Percentiles rank a stretch among this genome's conserved stretches.
Evolutionary conservation across 2,797 vertebrate genomes (phyloP).

Genomic region (Manis crassicaudata): DNA sequence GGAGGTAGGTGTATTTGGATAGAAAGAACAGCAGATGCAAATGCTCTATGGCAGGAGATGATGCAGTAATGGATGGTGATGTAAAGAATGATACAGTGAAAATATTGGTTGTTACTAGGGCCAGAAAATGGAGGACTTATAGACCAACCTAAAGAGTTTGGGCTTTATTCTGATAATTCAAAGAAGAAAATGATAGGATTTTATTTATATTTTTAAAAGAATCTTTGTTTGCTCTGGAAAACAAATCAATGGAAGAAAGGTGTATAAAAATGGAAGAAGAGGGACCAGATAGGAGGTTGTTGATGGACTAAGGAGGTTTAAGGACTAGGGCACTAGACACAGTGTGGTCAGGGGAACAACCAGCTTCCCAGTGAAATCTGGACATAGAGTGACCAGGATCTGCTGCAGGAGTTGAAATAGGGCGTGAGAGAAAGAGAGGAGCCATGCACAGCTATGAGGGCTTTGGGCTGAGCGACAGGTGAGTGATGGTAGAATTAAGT

Average conservation of each 20-base stretch:
- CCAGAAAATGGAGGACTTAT: neutral
- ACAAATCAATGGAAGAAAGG: neutral
- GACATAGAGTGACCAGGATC: neutral
- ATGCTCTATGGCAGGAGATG: neutral
- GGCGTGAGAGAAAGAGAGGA: neutral
- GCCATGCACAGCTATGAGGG: neutral
- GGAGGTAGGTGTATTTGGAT: neutral
- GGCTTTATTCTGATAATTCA: neutral
- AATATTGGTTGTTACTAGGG: too few species aligned
- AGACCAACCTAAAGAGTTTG: neutral
- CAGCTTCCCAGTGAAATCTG: neutral
- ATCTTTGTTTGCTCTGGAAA: neutral
- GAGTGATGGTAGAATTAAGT: neutral
- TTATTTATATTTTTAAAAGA: neutral
- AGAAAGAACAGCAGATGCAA: neutral
- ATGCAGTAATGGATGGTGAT: neutral
- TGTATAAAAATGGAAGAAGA: neutral
- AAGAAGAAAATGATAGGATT: neutral
- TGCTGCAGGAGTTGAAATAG: neutral
- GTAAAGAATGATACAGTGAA: neutral
- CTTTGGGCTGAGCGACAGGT: neutral
- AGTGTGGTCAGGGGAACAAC: neutral
- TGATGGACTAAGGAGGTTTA: too few species aligned
- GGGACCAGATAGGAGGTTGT: neutral
- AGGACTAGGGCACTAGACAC: neutral